Conservation (phyloP, 2,888 invertebrate genomes). For the Drosophila cognata region DNA sequence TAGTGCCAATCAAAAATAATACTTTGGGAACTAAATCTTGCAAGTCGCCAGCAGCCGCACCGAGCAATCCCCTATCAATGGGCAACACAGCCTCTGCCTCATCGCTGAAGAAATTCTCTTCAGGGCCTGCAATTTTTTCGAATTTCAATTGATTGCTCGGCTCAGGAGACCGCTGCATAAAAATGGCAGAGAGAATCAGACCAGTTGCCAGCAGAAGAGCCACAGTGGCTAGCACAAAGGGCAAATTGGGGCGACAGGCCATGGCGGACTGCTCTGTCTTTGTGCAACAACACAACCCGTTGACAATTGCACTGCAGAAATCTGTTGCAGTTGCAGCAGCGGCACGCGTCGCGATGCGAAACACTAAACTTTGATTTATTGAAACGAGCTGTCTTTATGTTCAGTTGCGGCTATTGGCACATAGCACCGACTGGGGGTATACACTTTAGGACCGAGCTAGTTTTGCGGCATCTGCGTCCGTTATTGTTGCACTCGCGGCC, state of each 20-base stretch:
- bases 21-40: slow-evolving; percentile 38
- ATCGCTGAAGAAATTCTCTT: slow-evolving; percentile 8
- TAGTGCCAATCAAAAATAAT: slow-evolving; percentile 65
- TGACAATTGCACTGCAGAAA: slow-evolving; percentile 35
- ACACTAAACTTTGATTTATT: slow-evolving; percentile 67
- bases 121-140: slow-evolving; percentile 34
- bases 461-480: slow-evolving; percentile 30
- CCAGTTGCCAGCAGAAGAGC: slow-evolving; percentile 62
- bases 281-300: slow-evolving; percentile 51
- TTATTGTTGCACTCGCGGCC: slow-evolving; percentile 56
- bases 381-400: slow-evolving; percentile 35
- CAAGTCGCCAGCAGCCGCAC: slow-evolving; percentile 29
- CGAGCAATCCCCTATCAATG: slow-evolving; percentile 14
- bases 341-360: slow-evolving; percentile 47
- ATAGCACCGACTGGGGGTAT: slow-evolving; percentile 6
- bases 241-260: slow-evolving; percentile 59
- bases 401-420: slow-evolving; percentile 31
- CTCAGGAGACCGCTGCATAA: slow-evolving; percentile 51
- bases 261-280: slow-evolving; percentile 50
- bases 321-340: slow-evolving; percentile 27
- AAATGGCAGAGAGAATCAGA: slow-evolving; percentile 77
- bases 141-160: slow-evolving; percentile 44
- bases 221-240: slow-evolving; percentile 51
- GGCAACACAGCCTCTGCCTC: slow-evolving; percentile 21
- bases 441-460: slow-evolving; percentile 9